phyloP scores from a whole-genome alignment of 1,140 invertebrate species.

The Zaprionus vittiger region DNA sequence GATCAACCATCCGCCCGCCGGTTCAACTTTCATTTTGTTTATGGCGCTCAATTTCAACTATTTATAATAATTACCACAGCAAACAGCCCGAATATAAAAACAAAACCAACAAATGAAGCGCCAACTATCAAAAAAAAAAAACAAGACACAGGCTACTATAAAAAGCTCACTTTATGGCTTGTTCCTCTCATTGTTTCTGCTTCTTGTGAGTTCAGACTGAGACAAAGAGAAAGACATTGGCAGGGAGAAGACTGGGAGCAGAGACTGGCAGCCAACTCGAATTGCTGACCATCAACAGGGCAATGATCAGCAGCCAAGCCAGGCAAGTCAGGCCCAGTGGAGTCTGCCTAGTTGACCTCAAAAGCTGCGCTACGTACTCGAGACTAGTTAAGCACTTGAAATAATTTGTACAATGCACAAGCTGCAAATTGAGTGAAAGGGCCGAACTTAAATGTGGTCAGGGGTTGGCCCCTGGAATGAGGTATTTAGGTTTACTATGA shows the following conservation, averaged over 20 bases:
- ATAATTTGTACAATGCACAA: slow-evolving; percentile 33
- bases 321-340: background rate
- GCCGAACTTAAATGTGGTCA: background rate
- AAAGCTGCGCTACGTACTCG: slow-evolving; percentile 24
- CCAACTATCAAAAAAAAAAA: slow-evolving; percentile 52
- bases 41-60: slow-evolving; percentile 70
- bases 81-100: slow-evolving; percentile 51
- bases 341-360: slow-evolving; percentile 42
- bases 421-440: slow-evolving; percentile 39
- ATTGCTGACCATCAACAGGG: slow-evolving; percentile 48
- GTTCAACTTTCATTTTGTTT: slow-evolving; percentile 73
- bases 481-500: background rate
- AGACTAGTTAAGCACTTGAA: slow-evolving; percentile 33
- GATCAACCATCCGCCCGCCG: slow-evolving; percentile 30
- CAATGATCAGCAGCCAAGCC: slow-evolving; percentile 20
- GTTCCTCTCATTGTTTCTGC: slow-evolving; percentile 30
- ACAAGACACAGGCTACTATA: slow-evolving; percentile 3
- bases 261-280: slow-evolving; percentile 17
- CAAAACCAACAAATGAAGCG: slow-evolving; percentile 29
- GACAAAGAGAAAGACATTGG: slow-evolving; percentile 15
- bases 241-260: slow-evolving; percentile 23
- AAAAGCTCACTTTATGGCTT: slow-evolving; percentile 42
- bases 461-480: slow-evolving; percentile 3
- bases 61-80: slow-evolving; percentile 78
- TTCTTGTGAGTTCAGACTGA: slow-evolving; percentile 50